A percentile compares a stretch with the other conserved stretches of the same genome.
These are phyloP conservation scores for Lagopus muta DNA, from an alignment of 2,113 vertebrate species.

Conservation along the genomic window DNA sequence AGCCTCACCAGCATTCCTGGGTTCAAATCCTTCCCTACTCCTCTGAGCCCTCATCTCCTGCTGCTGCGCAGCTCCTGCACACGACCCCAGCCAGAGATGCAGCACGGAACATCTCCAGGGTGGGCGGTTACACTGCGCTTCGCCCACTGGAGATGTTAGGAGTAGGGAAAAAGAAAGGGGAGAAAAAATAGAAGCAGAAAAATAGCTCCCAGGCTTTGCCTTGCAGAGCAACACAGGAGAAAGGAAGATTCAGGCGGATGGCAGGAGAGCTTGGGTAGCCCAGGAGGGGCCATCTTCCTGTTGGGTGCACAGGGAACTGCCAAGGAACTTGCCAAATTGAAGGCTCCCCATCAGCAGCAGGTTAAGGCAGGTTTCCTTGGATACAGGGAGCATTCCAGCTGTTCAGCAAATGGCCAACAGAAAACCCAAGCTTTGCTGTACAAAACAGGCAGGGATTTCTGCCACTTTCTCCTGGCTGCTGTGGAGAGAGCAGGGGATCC, in stretches of 20 bases:
- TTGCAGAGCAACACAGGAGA: accelerated
- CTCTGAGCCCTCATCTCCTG: not conserved
- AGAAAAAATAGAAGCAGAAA: constrained; percentile 1
- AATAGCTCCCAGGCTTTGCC: not conserved
- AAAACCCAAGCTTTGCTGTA: constrained; percentile 47
- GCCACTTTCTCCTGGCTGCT: not conserved
- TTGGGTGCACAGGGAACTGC: not conserved
- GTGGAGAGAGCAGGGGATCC: not conserved
- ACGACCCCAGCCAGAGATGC: not conserved
- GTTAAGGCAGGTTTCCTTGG: constrained; percentile 69
- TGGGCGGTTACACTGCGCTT: constrained; percentile 8
- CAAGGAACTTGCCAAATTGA: accelerated
- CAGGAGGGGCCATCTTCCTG: not conserved
- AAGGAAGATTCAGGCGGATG: not conserved
- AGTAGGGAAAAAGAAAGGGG: not conserved
- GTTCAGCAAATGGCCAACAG: constrained; percentile 58
- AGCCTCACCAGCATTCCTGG: not conserved
- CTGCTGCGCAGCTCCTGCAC: not conserved
- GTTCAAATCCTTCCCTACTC: not conserved
- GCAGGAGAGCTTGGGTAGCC: not conserved
- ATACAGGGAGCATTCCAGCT: constrained; percentile 68
- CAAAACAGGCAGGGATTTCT: constrained; percentile 18
- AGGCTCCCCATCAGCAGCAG: constrained; percentile 32
- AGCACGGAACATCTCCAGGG: not conserved
- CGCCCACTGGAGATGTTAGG: constrained; percentile 4